Evolutionary conservation across 2,888 invertebrate species (phyloP).

Genomic region (Papilio elwesi): DNA sequence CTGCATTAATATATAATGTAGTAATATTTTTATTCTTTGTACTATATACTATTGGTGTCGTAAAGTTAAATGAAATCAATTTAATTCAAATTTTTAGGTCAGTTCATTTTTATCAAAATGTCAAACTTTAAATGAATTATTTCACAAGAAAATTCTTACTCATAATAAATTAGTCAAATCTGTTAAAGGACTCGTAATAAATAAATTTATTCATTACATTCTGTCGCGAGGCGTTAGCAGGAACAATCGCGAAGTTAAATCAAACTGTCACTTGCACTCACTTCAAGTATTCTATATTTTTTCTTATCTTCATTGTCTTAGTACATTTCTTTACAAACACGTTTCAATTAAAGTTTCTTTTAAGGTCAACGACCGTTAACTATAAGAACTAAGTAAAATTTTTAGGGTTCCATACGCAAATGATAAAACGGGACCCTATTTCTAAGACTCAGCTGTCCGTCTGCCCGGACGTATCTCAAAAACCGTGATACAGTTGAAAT

Average conservation of each 20-base stretch:
- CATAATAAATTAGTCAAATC: slow-evolving; percentile 17
- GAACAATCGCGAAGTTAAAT: slow-evolving; percentile 28
- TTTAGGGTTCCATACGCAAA: too few relatives aligned
- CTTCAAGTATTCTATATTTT: slow-evolving; percentile 15
- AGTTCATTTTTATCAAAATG: not conserved
- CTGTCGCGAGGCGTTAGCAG: not conserved
- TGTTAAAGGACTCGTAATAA: slow-evolving; percentile 18
- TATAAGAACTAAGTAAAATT: not conserved
- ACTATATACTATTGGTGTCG: too few relatives aligned
- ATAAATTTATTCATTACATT: slow-evolving; percentile 29
- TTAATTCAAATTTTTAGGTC: not conserved
- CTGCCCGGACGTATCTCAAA: too few relatives aligned
- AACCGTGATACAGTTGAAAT: too few relatives aligned
- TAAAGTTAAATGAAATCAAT: not conserved
- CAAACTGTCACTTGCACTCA: slow-evolving; percentile 25
- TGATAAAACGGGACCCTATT: too few relatives aligned
- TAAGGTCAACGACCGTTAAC: not conserved
- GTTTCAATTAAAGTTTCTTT: not conserved
- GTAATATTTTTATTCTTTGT: too few relatives aligned
- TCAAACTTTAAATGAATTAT: not conserved
- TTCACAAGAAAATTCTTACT: slow-evolving; percentile 7
- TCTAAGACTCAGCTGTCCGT: too few relatives aligned
- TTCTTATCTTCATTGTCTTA: slow-evolving; percentile 5
- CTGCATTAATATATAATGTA: too few relatives aligned
- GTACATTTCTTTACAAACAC: not conserved